Base-by-base conservation (phyloP, 2,113 vertebrate genomes). In the Pangasianodon gigas region DNA sequence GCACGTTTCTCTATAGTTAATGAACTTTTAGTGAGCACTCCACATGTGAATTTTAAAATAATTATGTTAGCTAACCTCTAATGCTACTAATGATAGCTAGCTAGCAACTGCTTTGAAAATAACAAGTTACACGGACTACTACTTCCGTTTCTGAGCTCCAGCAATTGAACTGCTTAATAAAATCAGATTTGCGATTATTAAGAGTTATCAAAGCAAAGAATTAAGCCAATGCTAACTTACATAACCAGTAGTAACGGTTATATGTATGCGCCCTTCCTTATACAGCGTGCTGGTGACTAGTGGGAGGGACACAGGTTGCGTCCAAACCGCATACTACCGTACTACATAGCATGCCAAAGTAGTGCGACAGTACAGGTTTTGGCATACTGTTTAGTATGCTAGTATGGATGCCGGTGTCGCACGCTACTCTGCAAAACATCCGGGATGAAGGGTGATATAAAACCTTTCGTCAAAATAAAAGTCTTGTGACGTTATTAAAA, bases 261-360 rank as follows among this genome's bases (percentile, higher is more conserved):
- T 8, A 18, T 32, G 84, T 88, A 58, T 89, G 71, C 54, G 77
- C 67, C 84, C 90, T 93, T 93, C 87, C 85, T 93, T 87, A 87
- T 44, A 85, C 82, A 91, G 84, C 89, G 71, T 75, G 44, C 48
- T 52, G 48, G 6, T 29, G 41, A 2, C 32, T 13, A 58, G 26
- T 18, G 29, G n/a, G n/a, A 16, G 32, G 67, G 44, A 51, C 84
- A 4, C 19, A 8, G 16, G 6, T 10, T 32, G 11, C 13, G 46
- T 21, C 7, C 1, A 75, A 37, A 21, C 19, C 37, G 67, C 67
- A 16, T 16, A 54, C 71, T 87, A 46, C 13, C 71, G 52, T 5
- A 87, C 69, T 77, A 87, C 24, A 9, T 1, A 87, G 71, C n/a
- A 87, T 60, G 71, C 19, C 2, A 11, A 56, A n/a, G 19, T 56